phyloP scores from a whole-genome alignment of 2,113 vertebrate genomes.

The Macrotus californicus region DNA sequence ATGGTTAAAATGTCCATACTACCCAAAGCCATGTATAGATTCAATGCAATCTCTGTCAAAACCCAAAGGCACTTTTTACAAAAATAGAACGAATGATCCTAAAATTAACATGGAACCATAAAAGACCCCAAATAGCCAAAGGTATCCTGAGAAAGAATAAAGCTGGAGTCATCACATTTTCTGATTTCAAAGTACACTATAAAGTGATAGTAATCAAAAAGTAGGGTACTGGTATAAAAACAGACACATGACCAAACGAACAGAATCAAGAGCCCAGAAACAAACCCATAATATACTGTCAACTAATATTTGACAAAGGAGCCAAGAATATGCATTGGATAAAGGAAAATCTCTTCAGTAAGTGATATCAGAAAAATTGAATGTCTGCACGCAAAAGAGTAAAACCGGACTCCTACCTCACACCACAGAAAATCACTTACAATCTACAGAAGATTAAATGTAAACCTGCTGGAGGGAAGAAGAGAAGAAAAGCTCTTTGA shows the following conservation, averaged over 20 bases:
- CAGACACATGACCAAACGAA: neutral
- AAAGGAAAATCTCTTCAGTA: neutral
- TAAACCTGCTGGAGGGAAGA: neutral
- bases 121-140: neutral
- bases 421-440: neutral
- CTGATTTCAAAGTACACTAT: neutral
- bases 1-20: neutral
- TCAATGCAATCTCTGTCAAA: neutral
- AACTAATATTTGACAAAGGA: neutral
- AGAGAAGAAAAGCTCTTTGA: neutral
- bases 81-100: neutral
- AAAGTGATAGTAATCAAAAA: neutral
- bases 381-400: neutral
- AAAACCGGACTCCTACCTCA: neutral
- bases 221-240: neutral
- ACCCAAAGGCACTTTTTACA: neutral
- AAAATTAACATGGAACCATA: neutral
- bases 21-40: neutral
- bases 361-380: neutral
- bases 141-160: neutral
- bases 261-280: neutral
- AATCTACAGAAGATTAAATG: neutral
- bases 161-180: neutral
- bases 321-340: neutral
- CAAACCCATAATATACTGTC: no score